Evolutionary conservation across 1,140 invertebrate genomes (phyloP), one percentile per base, ranked within the genome.

Genomic region (Notospermus geniculatus): DNA sequence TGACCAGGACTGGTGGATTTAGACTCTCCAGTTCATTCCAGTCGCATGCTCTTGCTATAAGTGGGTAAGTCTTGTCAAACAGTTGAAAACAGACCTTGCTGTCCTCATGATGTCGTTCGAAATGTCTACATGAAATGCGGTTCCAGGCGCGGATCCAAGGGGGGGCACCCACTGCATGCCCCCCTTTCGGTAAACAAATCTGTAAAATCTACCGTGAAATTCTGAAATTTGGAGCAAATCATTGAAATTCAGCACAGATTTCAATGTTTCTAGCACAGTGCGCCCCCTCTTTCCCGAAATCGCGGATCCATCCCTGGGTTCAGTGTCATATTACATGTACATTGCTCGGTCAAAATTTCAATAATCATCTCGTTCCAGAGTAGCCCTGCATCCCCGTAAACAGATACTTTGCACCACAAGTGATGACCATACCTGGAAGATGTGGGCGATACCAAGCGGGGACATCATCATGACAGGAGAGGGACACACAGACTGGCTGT

Each of bases 401-500:
- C 76, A 79, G 63, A 76, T 80, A 17, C 65, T 81, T 58, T 77
- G 75, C 9, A 81, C 79, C 5, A 76, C 71, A 9, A 81, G 81
- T 68, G 81, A 82, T 71, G 81, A 82, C 65, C 69, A 75, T 55
- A 74, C 75, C 2, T 82, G 81, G 80, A 82, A 82, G 64, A 73
- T 82, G 70, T 82, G 79, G 80, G 68, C 77, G 0, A 68, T 80
- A 23, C 78, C 79, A 7, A 72, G 72, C 63, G 77, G 76, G 57
- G 76, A 82, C 46, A 72, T 80, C 59, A 76, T 81, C 13, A 77
- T 80, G 73, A 79, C 77, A 60, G 80, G 80, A 25, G 74, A 79
- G 63, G 81, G 80, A n/a, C 80, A 82, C 60, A 75, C 79, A 41
- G 78, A 81, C 65, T 82, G 81, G 81, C 76, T 82, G 7, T 78